Evolutionary conservation across 2,888 invertebrate species (phyloP), one percentile per base, ranked within the genome.

Genomic region (Liodrosophila aerea): DNA sequence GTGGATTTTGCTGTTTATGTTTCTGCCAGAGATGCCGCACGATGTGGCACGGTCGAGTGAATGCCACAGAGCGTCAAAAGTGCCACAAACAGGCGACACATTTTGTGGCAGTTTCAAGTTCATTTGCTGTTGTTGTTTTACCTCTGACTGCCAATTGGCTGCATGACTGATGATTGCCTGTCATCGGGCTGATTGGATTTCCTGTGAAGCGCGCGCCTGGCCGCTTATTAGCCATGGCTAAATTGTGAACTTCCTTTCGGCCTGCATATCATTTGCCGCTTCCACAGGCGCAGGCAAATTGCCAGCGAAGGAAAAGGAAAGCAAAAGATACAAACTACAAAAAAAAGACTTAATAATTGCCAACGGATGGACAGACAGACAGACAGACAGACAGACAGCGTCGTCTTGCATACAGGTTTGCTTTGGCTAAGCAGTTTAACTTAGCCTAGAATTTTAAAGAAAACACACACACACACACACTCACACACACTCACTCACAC

Each of bases 381-480:
- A 5, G 22, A 22, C 22, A 22, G 22, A 22, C 22, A 5, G 5
- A 5, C 22, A 22, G 22, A 5, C 22, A 22, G 22, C 22, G 22
- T n/a, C n/a, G 13, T 11, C 13, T 9, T 4, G 13, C 11, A 7
- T 11, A 39, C 39, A 15, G 39, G 39, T 39, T 39, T 16, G 16
- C 39, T n/a, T 34, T 13, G 16, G 16, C 8, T 37, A 60, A 53
- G 36, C 52, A 11, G 45, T 60, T 46, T 9, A 15, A 37, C 29
- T 40, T 62, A 73, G 69, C 69, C 73, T 67, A 73, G 69, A 69
- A 73, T 67, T 44, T 72, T 41, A 72, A 51, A 53, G 52, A 31
- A 41, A 54, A 45, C 30, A 30, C 41, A 30, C 15, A 34, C 16
- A 50, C 30, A 34, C 37, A 13, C 34, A 11, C 31, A 11, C 31